Base-by-base conservation (phyloP, 2,797 vertebrate genomes). In the Ammospiza maritima region DNA sequence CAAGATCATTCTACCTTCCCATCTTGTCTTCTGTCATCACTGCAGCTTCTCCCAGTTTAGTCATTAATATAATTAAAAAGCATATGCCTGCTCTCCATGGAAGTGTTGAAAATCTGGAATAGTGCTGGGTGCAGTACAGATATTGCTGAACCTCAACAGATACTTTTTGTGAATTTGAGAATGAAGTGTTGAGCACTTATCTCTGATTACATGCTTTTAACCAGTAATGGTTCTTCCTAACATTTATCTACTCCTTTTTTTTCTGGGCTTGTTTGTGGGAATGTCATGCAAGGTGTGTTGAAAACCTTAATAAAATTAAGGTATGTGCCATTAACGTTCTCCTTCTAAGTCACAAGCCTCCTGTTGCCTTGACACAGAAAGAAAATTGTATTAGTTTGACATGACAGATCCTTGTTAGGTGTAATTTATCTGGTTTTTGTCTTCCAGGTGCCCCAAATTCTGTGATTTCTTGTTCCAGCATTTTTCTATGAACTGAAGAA, bases 11-110 rank as follows among this genome's bases (percentile, higher is more conserved):
- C 62, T 69, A 86, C 84, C 64, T 92, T 95, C 62, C 20, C 47
- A 23, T 91, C 79, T 88, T 94, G 76, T 72, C 47, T 20, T 89
- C 87, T 94, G 73, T 93, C 88, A 88, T 88, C 76, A 81, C 64
- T 45, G 70, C 73, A 88, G 50, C 51, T 90, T 93, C 88, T 85
- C 44, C 40, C 82, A 73, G 25, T 85, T 88, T 90, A 94, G 58
- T 86, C 44, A 73, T 54, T 80, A 47, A 13, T 38, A 13, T 48
- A 78, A 84, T 88, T 84, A 78, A 81, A 84, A 75, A 90, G 13
- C 79, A 42, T 88, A 56, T 81, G 73, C 69, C 40, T 83, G n/a
- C 73, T 94, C 20, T 89, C 62, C n/a, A 22, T 51, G 51, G 34
- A 86, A 61, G 73, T 89, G 62, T 65, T 96, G 90, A 81, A 84